Conservation (phyloP, 2,888 invertebrate genomes). For the Drosophila ezoana region DNA sequence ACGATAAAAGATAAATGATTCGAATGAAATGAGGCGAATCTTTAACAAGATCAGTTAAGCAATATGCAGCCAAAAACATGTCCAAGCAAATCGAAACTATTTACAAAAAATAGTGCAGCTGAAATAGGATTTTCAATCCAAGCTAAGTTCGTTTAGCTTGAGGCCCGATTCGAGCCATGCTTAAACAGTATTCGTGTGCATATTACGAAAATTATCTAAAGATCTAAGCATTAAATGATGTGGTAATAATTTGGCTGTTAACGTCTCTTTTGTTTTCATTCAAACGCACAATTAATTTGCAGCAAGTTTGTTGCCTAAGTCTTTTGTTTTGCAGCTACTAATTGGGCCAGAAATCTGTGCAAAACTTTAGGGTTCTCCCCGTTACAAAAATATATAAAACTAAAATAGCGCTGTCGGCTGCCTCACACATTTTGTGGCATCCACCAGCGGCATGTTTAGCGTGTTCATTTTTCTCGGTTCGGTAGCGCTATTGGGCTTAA, state of each 20-base stretch:
- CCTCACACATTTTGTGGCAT: constrained; percentile 43
- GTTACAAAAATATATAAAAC: constrained; percentile 30
- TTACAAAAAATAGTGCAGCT: neutral
- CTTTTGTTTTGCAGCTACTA: constrained; percentile 66
- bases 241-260: constrained; percentile 21
- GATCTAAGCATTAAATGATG: constrained; percentile 20
- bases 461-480: constrained; percentile 10
- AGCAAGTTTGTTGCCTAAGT: constrained; percentile 71
- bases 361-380: constrained; percentile 23
- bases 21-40: constrained; percentile 11
- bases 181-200: neutral
- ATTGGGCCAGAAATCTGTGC: constrained; percentile 31
- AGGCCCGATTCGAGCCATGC: too few relatives aligned
- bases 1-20: constrained; percentile 42
- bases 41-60: constrained; percentile 9
- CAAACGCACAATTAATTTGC: constrained; percentile 61
- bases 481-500: neutral
- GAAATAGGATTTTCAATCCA: neutral
- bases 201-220: constrained; percentile 14
- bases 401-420: neutral
- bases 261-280: constrained; percentile 35
- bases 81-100: neutral
- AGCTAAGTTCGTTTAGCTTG: neutral
- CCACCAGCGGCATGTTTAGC: constrained; percentile 40
- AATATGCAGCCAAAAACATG: neutral